Conservation (phyloP, 2,888 invertebrate species). For the Hirudinaria manillensis region DNA sequence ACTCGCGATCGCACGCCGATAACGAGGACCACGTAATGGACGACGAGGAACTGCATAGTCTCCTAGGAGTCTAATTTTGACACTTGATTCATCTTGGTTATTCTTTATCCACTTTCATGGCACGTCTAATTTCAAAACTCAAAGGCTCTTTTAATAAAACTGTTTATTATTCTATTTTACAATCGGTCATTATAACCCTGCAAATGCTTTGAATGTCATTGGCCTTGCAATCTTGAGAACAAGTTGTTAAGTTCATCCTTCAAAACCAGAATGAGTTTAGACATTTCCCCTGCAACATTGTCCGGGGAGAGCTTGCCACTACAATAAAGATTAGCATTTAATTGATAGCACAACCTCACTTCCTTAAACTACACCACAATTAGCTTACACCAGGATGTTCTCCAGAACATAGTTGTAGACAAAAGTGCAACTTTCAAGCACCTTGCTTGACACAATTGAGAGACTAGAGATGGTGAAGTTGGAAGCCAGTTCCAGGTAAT, state of each 20-base stretch:
- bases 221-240: too few species aligned
- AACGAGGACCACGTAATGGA: conserved; percentile 41
- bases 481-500: neutral
- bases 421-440: neutral
- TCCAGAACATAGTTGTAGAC: neutral
- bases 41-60: conserved; percentile 41
- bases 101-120: neutral
- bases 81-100: neutral
- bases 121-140: neutral
- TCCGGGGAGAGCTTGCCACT: conserved; percentile 1
- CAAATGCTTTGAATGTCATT: too few species aligned
- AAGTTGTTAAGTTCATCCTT: too few species aligned
- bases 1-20: neutral
- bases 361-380: neutral
- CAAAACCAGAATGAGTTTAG: too few species aligned
- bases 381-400: conserved; percentile 2
- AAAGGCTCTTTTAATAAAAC: too few species aligned
- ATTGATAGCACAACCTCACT: neutral
- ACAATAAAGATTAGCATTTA: neutral
- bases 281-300: neutral
- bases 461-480: neutral
- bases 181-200: conserved; percentile 8
- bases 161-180: too few species aligned
- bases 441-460: neutral
- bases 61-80: conserved; percentile 38